phyloP scores from a whole-genome alignment of 1,140 invertebrate genomes.

The Hyles euphorbiae region DNA sequence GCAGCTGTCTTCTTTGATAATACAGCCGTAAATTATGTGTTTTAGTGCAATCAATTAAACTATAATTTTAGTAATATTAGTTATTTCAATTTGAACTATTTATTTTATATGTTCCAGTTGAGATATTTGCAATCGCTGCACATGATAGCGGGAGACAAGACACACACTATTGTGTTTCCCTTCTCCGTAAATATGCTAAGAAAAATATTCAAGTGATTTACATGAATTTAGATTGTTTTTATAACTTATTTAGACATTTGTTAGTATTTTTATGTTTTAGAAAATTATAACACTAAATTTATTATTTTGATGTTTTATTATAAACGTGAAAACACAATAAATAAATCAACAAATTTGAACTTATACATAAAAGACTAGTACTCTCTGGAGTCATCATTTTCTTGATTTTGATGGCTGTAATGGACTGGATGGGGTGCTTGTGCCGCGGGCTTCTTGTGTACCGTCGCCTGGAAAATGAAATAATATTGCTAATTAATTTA shows the following conservation, averaged over 20 bases:
- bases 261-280: no score
- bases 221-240: slow-evolving; percentile 7
- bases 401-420: slow-evolving; percentile 42
- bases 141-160: slow-evolving; percentile 36
- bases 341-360: slow-evolving; percentile 47
- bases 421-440: slow-evolving; percentile 43
- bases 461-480: slow-evolving; percentile 54
- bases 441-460: slow-evolving; percentile 58
- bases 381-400: slow-evolving; percentile 51
- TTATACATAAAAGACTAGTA: slow-evolving; percentile 49
- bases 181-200: slow-evolving; percentile 32
- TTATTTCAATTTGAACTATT: slow-evolving; percentile 3
- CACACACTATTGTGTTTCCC: slow-evolving; percentile 49
- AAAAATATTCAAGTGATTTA: slow-evolving; percentile 27
- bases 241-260: slow-evolving; percentile 4
- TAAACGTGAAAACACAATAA: slow-evolving; percentile 26
- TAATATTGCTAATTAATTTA: not conserved
- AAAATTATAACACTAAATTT: slow-evolving; percentile 2
- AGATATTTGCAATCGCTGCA: slow-evolving; percentile 49
- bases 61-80: not conserved
- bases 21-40: no score
- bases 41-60: no score
- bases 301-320: slow-evolving; percentile 23
- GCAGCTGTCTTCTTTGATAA: no score
- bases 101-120: slow-evolving; percentile 31